These are phyloP conservation scores for Aramus guarauna DNA, from an alignment of 2,113 vertebrate genomes.

Conservation along the genomic window DNA sequence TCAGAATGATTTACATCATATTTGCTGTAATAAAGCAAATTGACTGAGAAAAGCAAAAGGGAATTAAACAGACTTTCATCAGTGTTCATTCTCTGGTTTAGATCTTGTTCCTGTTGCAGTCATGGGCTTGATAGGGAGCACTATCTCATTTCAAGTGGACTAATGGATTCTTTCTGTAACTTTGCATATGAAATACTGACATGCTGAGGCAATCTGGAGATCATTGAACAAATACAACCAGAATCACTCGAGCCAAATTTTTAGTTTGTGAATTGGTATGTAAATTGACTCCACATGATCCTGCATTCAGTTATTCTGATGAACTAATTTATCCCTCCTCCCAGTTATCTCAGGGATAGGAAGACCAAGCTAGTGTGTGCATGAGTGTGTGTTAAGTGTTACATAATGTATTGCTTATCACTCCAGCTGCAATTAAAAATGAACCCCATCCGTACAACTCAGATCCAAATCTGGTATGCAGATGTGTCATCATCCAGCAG, in stretches of 20 bases:
- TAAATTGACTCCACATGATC: neutral
- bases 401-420: neutral
- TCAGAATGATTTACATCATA: neutral
- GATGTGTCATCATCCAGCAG: neutral
- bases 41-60: neutral
- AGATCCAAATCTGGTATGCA: neutral
- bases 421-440: neutral
- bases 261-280: neutral
- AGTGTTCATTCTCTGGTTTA: neutral
- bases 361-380: neutral
- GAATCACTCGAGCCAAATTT: neutral
- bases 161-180: neutral
- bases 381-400: accelerated
- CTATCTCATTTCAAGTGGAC: neutral
- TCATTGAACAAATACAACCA: accelerated
- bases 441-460: neutral
- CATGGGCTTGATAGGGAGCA: neutral
- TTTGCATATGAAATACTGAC: neutral
- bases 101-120: neutral
- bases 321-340: neutral
- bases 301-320: neutral
- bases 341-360: neutral
- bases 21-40: neutral
- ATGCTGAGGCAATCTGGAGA: neutral
- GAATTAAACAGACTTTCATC: neutral